A percentile compares a stretch with the other conserved stretches of the same genome.
Evolutionary conservation across 1,140 invertebrate species (phyloP).

Genomic region (Drosophila suzukii): DNA sequence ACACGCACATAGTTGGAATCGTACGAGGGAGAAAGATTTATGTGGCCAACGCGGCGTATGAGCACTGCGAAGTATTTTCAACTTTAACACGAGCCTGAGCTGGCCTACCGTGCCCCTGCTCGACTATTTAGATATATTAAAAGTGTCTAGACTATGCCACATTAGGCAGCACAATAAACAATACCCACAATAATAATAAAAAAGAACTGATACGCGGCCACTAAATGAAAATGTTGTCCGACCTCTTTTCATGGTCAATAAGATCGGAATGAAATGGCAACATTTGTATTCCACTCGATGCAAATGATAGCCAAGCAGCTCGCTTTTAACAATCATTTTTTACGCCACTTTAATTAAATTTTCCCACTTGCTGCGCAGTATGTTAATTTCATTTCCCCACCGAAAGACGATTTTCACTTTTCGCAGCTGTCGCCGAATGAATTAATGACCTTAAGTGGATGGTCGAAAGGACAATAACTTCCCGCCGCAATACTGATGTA

Average conservation of each 20-base stretch:
- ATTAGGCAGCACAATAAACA: conserved; percentile 53
- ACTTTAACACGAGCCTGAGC: conserved; percentile 57
- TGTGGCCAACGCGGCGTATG: conserved; percentile 64
- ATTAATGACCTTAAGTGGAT: conserved; percentile 57
- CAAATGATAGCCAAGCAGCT: conserved; percentile 19
- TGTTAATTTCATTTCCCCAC: conserved; percentile 48
- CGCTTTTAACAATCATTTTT: conserved; percentile 32
- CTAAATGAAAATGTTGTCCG: conserved; percentile 34
- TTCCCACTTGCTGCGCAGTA: conserved; percentile 32
- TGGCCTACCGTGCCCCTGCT: conserved; percentile 20
- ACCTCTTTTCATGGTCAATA: conserved; percentile 29
- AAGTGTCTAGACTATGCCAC: conserved; percentile 71
- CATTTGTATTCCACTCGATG: conserved; percentile 35
- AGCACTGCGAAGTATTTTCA: conserved; percentile 63
- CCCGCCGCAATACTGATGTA: conserved; percentile 35
- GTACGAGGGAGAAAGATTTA: conserved; percentile 60
- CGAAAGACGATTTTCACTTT: conserved; percentile 39
- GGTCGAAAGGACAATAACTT: conserved; percentile 48
- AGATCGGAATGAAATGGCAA: conserved; percentile 30
- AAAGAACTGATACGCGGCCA: conserved; percentile 8
- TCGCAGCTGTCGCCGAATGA: conserved; percentile 34
- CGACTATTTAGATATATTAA: conserved; percentile 69
- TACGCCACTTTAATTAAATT: conserved; percentile 55
- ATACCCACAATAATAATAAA: conserved; percentile 50
- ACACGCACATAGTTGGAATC: conserved; percentile 28